Percentiles rank a stretch among this genome's conserved stretches.
phyloP scores from a whole-genome alignment of 2,888 invertebrate genomes.

The Rosalia funebris region DNA sequence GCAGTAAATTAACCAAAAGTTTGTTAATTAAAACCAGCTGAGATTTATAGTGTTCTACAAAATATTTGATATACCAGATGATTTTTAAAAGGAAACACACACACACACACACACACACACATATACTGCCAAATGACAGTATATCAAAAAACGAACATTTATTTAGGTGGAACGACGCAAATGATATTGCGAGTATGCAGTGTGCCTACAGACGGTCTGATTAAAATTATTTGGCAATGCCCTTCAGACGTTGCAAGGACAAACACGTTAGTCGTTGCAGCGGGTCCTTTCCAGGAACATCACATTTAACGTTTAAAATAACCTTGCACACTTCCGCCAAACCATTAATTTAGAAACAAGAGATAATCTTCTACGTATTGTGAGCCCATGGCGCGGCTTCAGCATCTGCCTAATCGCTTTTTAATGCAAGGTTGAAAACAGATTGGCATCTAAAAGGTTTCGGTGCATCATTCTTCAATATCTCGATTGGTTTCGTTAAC shows the following conservation, averaged over 20 bases:
- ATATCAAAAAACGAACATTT: no score
- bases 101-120: no score
- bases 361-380: not conserved
- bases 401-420: conserved; percentile 7
- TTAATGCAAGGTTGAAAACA: not conserved
- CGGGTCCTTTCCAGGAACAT: conserved; percentile 24
- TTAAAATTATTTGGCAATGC: conserved; percentile 22
- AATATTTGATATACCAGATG: no score
- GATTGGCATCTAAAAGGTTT: not conserved
- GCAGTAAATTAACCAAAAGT: no score
- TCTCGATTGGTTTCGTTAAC: no score
- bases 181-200: not conserved
- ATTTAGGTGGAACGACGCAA: no score
- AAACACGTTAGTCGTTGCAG: conserved; percentile 16
- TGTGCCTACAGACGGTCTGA: conserved; percentile 11
- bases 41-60: no score
- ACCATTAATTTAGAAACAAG: conserved; percentile 20
- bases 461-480: not conserved
- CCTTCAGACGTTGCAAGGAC: conserved; percentile 26
- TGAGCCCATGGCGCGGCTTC: not conserved
- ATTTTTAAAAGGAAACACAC: no score
- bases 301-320: conserved; percentile 21
- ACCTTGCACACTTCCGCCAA: conserved; percentile 34
- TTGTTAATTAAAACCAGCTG: no score
- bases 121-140: not conserved